These are phyloP conservation scores for Gnatocerus cornutus DNA, from an alignment of 2,888 invertebrate species.

Conservation along the genomic window DNA sequence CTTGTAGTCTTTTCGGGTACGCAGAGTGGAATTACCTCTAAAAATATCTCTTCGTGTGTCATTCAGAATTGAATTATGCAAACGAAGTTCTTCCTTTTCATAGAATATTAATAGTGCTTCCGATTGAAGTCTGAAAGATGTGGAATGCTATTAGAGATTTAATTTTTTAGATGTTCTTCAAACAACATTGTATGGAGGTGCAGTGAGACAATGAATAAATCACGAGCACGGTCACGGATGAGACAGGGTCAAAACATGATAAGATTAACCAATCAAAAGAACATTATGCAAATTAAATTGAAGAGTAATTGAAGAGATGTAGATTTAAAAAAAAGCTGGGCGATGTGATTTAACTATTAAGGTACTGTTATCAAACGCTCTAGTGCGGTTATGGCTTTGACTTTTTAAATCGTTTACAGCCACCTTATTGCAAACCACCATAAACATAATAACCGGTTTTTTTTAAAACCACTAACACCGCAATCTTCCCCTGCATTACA, in stretches of 20 bases:
- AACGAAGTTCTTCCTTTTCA: constrained; percentile 6
- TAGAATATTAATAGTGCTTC: constrained; percentile 13
- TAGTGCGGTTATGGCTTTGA: no score
- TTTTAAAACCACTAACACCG: no score
- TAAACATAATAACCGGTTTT: no score
- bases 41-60: constrained; percentile 8
- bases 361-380: no score
- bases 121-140: constrained; percentile 4
- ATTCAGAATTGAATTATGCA: background rate
- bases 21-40: constrained; percentile 6
- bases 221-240: background rate
- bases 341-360: background rate
- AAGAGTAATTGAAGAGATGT: background rate
- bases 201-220: background rate
- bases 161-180: constrained; percentile 1
- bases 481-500: no score
- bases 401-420: no score
- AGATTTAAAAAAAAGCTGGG: background rate
- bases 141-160: background rate
- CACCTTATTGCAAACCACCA: no score
- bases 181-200: background rate
- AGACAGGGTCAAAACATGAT: background rate
- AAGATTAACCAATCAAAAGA: constrained; percentile 2
- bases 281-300: background rate
- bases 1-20: background rate